phyloP scores from a whole-genome alignment of 2,888 invertebrate genomes.

The Eucera pruinosa region DNA sequence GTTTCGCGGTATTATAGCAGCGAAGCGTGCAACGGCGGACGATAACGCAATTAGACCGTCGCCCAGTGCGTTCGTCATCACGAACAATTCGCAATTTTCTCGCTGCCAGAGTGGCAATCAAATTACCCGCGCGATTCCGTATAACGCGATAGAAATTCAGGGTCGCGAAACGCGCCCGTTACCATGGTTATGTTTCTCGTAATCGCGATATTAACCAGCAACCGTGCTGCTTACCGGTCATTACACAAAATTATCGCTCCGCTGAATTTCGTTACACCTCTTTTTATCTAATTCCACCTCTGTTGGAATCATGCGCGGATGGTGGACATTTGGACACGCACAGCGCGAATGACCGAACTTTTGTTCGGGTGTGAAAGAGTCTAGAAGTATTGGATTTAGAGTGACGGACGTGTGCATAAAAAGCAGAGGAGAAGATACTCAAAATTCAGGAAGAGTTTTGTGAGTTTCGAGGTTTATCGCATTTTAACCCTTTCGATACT shows the following conservation, averaged over 20 bases:
- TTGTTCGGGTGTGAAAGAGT: no score
- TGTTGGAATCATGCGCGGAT: no score
- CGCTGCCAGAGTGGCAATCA: constrained; percentile 22
- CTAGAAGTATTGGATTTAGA: no score
- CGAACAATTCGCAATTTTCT: constrained; percentile 56
- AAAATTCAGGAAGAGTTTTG: no score
- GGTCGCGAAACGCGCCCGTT: constrained; percentile 19
- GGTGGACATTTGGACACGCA: no score
- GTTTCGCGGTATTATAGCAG: constrained; percentile 34
- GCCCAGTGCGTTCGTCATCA: constrained; percentile 41
- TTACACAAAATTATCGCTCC: not conserved
- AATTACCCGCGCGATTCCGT: constrained; percentile 23
- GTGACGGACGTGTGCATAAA: no score
- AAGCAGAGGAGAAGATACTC: no score
- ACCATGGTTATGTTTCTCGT: constrained; percentile 2
- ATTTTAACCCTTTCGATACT: no score
- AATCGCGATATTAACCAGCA: constrained; percentile 12
- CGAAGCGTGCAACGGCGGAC: constrained; percentile 7
- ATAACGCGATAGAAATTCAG: constrained; percentile 36
- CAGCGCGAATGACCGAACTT: no score
- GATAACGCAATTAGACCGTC: constrained; percentile 49
- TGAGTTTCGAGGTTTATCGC: no score
- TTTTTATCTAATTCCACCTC: no score
- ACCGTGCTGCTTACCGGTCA: not conserved
- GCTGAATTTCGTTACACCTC: not conserved